Conservation (phyloP, 2,888 invertebrate species). For the Troides oblongomaculatus region DNA sequence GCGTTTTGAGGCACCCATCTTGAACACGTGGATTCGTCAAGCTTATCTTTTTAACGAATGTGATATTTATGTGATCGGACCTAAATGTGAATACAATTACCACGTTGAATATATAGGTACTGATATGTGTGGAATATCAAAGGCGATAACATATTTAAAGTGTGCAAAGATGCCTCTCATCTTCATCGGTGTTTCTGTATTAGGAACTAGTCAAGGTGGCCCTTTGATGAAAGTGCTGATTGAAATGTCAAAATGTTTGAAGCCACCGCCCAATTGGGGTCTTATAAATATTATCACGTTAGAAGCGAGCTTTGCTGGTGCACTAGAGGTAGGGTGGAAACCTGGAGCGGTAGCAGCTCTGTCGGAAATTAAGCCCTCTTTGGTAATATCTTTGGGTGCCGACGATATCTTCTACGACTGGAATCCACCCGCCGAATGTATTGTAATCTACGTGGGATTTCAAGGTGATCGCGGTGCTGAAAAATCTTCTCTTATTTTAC, state of each 20-base stretch:
- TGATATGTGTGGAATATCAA: conserved; percentile 39
- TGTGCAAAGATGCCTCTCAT: conserved; percentile 58
- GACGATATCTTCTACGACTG: conserved; percentile 90
- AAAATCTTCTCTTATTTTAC: conserved; percentile 93
- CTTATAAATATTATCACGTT: conserved; percentile 94
- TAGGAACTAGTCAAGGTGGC: conserved; percentile 41
- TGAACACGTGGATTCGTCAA: conserved; percentile 97
- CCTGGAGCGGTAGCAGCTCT: conserved; percentile 83
- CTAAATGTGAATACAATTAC: conserved; percentile 94
- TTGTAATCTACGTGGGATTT: conserved; percentile 93
- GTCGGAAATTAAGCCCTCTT: conserved; percentile 83
- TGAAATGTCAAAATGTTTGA: conserved; percentile 36
- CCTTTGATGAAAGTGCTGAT: conserved; percentile 46
- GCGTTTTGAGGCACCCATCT: conserved; percentile 96
- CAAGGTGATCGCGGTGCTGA: conserved; percentile 97
- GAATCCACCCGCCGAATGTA: conserved; percentile 87
- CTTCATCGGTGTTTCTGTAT: conserved; percentile 60
- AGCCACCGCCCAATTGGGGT: conserved; percentile 42
- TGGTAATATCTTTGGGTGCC: conserved; percentile 94
- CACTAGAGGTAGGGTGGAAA: conserved; percentile 95
- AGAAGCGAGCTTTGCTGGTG: conserved; percentile 95
- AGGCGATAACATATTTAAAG: conserved; percentile 36
- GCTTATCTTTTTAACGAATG: conserved; percentile 94
- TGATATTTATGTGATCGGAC: conserved; percentile 91
- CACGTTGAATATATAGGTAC: conserved; percentile 55